A percentile compares a stretch with the other conserved stretches of the same genome.
Conservation (phyloP, 2,888 invertebrate species). For the Hypena proboscidalis region DNA sequence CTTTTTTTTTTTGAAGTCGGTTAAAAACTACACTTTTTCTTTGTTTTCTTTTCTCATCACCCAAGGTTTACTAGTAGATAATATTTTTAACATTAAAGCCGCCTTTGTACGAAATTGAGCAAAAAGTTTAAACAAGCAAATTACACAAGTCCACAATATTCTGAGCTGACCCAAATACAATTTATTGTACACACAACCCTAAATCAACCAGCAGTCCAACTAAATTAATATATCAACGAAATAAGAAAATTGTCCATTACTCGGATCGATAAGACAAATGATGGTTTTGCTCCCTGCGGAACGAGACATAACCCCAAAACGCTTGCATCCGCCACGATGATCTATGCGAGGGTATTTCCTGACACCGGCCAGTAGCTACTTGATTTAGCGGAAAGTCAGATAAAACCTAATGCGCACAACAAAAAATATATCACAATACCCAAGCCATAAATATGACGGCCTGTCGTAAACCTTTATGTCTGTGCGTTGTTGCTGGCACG, state of each 20-base stretch:
- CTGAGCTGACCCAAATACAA: no score
- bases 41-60: no score
- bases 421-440: conserved; percentile 85
- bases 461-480: conserved; percentile 85
- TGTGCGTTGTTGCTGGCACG: conserved; percentile 79
- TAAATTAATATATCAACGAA: conserved; percentile 32
- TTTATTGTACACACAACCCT: no score
- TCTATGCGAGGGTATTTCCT: conserved; percentile 83
- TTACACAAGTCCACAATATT: no score
- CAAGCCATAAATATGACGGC: conserved; percentile 83
- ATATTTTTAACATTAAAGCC: no score
- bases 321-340: conserved; percentile 77
- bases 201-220: background rate
- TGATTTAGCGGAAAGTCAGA: conserved; percentile 86
- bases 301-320: conserved; percentile 78
- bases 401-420: conserved; percentile 85
- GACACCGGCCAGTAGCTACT: conserved; percentile 85
- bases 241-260: conserved; percentile 59
- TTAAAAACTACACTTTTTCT: no score
- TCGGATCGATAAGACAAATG: conserved; percentile 75
- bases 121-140: no score
- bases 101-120: no score
- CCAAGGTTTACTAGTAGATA: no score
- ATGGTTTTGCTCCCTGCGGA: conserved; percentile 61
- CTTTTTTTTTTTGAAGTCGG: no score